A percentile compares a stretch with the other conserved stretches of the same genome.
Evolutionary conservation across 2,888 invertebrate species (phyloP).

Genomic region (Hecatera dysodea): DNA sequence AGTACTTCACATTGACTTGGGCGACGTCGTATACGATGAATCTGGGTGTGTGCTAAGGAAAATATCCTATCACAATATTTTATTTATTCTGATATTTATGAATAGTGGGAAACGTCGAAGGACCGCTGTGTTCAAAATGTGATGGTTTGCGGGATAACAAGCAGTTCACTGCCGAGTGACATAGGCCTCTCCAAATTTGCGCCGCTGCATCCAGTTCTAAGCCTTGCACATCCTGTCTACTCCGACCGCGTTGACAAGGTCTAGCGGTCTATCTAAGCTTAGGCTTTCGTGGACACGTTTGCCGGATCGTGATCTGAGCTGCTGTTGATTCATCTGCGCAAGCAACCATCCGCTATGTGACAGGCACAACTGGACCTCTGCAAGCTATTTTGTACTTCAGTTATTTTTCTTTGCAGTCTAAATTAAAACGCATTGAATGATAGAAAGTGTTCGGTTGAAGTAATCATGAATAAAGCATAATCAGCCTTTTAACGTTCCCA

Average conservation of each 20-base stretch:
- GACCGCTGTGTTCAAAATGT: background rate
- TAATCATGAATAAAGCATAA: no score
- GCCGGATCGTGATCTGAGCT: background rate
- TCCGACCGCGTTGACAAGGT: no score
- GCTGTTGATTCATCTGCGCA: background rate
- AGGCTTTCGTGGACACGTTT: background rate
- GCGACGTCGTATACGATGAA: conserved; percentile 98
- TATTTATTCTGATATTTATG: background rate
- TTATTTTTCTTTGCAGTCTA: background rate
- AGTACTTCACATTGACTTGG: conserved; percentile 97
- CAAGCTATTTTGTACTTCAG: no score
- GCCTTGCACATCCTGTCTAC: no score
- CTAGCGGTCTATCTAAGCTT: background rate
- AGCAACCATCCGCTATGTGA: background rate
- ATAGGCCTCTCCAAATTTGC: background rate
- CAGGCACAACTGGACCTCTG: background rate
- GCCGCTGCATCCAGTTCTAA: background rate
- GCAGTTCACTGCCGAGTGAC: background rate
- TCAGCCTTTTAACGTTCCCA: no score
- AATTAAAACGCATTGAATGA: background rate
- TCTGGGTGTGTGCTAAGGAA: conserved; percentile 84
- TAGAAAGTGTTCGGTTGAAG: background rate
- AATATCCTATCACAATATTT: conserved; percentile 28
- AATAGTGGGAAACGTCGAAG: background rate
- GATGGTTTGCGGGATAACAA: background rate